Evolutionary conservation across 2,113 vertebrate genomes (phyloP), one percentile per base, ranked within the genome.

Genomic region (Muntiacus muntjak): DNA sequence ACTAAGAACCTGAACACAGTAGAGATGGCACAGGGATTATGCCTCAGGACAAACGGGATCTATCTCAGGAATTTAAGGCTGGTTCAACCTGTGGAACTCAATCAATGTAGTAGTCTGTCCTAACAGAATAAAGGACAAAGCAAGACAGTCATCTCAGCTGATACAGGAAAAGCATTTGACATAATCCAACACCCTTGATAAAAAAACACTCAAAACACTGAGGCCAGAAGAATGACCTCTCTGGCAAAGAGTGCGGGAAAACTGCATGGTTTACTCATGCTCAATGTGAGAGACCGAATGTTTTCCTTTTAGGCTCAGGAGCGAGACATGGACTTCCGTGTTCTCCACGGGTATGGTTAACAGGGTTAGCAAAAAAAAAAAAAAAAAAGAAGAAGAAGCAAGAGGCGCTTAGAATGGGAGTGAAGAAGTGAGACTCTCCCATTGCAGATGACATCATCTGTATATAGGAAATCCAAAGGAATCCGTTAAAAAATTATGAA

Each of bases 181-280:
- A 33, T 54, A 79, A 30, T 36, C 16, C 30, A 54, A 1, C 7
- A n/a, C 6, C 26, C 9, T 3, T 16, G 67, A 28, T 19, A 4
- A 79, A 81, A 81, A 85, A 81, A n/a, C 30, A 43, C 54, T 84
- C 21, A 40, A 16, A 26, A 26, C 43, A 23, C 23, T 15, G 50
- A 60, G 45, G 15, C 14, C 23, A 76, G 26, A 58, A 55, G 36
- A 57, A 54, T 1, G 2, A 8, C 33, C 55, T 67, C 21, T 57
- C 16, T 57, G 6, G 25, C 43, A n/a, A n/a, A 71, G 79, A 30
- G 5, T 14, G 5, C 1, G 2, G 19, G 43, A 84, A 84, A 55
- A 64, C 17, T 7, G 14, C 17, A 6, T 6, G 1, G 5, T 36
- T 36, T 5, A 6, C 7, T 8, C 40, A 3, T 4, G 13, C 6